Evolutionary conservation across 2,888 invertebrate genomes (phyloP).

Genomic region (Apotomis betuletana): DNA sequence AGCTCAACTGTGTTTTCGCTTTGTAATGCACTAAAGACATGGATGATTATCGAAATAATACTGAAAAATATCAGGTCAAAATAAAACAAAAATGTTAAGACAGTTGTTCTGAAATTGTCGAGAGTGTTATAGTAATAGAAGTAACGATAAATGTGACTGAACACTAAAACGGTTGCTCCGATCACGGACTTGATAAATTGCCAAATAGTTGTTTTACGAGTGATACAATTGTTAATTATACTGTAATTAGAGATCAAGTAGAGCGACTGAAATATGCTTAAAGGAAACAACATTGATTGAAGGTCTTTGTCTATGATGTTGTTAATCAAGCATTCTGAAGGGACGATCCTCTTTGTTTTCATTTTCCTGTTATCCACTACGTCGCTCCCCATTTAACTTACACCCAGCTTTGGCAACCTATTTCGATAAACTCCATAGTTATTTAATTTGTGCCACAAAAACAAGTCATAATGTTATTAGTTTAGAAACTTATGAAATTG

Average conservation of each 20-base stretch:
- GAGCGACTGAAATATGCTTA: background rate
- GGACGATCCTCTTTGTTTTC: background rate
- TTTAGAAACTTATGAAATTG: no score
- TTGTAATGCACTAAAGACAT: background rate
- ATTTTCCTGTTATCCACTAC: background rate
- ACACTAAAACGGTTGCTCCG: background rate
- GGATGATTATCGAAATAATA: background rate
- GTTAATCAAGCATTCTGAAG: constrained; percentile 4
- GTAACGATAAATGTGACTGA: background rate
- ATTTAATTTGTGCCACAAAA: no score
- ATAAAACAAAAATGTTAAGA: background rate
- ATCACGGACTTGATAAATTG: background rate
- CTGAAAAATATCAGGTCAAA: background rate
- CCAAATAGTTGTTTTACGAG: background rate
- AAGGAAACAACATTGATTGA: background rate
- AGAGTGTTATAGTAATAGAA: background rate
- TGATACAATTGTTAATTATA: constrained; percentile 9
- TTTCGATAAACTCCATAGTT: no score
- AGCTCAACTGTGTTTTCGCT: background rate
- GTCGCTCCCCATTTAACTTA: no score
- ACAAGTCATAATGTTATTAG: no score
- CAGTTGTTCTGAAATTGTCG: background rate
- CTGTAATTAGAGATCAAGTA: background rate
- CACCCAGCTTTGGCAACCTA: no score
- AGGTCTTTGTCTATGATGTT: constrained; percentile 5